phyloP scores from a whole-genome alignment of 1,140 invertebrate genomes.

The Aricia agestis region DNA sequence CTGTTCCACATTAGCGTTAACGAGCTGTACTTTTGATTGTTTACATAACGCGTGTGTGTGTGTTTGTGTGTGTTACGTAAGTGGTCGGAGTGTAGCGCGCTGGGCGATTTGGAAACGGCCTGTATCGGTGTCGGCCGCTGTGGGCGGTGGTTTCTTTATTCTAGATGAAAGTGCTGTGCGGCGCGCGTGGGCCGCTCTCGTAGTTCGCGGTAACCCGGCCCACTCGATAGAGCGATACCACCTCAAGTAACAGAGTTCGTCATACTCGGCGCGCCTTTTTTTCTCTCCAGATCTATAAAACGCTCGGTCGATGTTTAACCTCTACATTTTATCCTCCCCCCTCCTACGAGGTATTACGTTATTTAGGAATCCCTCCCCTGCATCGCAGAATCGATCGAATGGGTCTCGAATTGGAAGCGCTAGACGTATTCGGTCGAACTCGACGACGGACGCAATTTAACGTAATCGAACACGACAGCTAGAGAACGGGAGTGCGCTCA shows the following conservation, averaged over 20 bases:
- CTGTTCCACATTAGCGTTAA: not conserved
- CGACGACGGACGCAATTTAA: not conserved
- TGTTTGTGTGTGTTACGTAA: conserved; percentile 41
- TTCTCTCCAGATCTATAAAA: no score
- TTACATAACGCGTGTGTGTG: conserved; percentile 6
- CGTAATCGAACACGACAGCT: not conserved
- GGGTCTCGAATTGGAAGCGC: no score
- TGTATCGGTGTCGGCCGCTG: conserved; percentile 43
- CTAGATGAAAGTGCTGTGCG: conserved; percentile 61
- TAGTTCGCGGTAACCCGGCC: not conserved
- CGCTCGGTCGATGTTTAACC: no score
- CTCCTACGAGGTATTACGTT: no score
- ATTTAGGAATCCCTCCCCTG: no score
- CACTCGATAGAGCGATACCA: not conserved
- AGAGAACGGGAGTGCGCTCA: not conserved
- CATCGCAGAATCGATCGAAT: no score
- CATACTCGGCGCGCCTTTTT: no score
- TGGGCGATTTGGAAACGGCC: conserved; percentile 60
- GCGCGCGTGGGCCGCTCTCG: conserved; percentile 34
- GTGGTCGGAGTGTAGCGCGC: conserved; percentile 37
- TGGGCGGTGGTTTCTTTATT: conserved; percentile 55
- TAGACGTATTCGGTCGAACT: no score
- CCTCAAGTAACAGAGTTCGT: not conserved
- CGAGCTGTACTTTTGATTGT: conserved; percentile 35
- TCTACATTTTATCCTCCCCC: no score